Evolutionary conservation across 2,113 vertebrate genomes (phyloP).

Genomic region (Clarias magur): DNA sequence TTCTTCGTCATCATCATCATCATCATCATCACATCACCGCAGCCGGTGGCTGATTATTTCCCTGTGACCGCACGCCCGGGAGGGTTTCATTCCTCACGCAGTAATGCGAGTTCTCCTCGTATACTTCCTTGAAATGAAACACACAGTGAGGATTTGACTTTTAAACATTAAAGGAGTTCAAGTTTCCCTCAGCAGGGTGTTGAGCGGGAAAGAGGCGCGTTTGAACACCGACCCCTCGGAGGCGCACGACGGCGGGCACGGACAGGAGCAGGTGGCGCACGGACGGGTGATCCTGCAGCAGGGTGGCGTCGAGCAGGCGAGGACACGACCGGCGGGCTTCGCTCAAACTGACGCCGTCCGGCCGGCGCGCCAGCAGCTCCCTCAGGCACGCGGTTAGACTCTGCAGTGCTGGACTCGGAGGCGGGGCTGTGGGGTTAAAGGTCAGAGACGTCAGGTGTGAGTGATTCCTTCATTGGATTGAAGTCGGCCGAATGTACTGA

Average conservation of each 20-base stretch:
- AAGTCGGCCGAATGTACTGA: too few relatives aligned
- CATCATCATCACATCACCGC: background rate
- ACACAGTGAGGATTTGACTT: background rate
- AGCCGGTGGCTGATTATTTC: background rate
- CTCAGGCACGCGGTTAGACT: constrained; percentile 35
- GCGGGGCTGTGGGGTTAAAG: background rate
- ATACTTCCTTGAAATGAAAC: too few relatives aligned
- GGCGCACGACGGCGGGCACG: constrained; percentile 43
- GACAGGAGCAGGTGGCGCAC: constrained; percentile 54
- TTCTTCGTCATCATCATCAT: background rate
- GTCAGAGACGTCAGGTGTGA: background rate
- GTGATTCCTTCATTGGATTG: background rate
- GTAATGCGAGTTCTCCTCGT: background rate
- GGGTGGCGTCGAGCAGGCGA: constrained; percentile 25
- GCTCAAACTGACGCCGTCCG: constrained; percentile 37
- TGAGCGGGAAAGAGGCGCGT: constrained; percentile 15
- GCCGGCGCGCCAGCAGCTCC: constrained; percentile 10
- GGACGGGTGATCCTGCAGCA: constrained; percentile 41
- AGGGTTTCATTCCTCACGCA: background rate
- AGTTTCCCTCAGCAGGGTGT: background rate
- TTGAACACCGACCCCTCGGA: constrained; percentile 51
- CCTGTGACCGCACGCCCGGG: background rate
- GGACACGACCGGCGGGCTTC: constrained; percentile 43
- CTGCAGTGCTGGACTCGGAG: background rate
- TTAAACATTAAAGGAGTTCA: background rate